Base-by-base conservation (phyloP, 2,113 vertebrate genomes). In the Patagioenas fasciata region DNA sequence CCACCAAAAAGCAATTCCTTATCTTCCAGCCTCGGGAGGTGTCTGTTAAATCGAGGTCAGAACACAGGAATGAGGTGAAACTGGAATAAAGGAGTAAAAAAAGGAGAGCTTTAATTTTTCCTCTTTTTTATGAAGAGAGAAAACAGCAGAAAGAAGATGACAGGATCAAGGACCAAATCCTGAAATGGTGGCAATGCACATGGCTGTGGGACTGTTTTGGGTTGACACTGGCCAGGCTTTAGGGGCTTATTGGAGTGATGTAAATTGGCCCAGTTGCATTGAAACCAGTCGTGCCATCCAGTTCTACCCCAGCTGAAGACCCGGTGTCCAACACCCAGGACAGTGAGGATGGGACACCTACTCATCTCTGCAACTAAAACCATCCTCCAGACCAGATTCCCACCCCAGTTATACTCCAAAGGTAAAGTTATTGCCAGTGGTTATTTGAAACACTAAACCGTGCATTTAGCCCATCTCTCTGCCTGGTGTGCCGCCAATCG, bases 361-460 rank as follows among this genome's bases (percentile, higher is more conserved):
- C 38, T 72, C 29, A 40, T 32, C 32, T 21, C 38, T 65, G 61
- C 4, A 32, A 81, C 26, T 66, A 56, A 71, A 90, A 48, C 23
- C 10, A 67, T 29, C 11, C 40, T 85, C 62, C 66, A 85, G 60
- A 58, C 24, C 58, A 64, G 50, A 82, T 42, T 91, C 58, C 81
- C 29, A 11, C 62, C 57, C 51, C 53, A 51, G 67, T 91, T 92
- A 84, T 56, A 48, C 69, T 93, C 73, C 11, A 15, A 82, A 95
- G 64, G 47, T 88, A 61, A 88, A 95, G 91, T 95, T 91, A 87
- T 88, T 89, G 79, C 36, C 89, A 83, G 70, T 57, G 54, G 67
- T 80, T 93, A 85, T 86, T 48, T 50, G 36, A 72, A 92, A 74
- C 31, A 28, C 17, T 25, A 17, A 67, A 31, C 15, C 53, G 7